Percentiles rank a stretch among this genome's conserved stretches.
Evolutionary conservation across 2,113 vertebrate genomes (phyloP).

Genomic region (Apeltes quadracus): DNA sequence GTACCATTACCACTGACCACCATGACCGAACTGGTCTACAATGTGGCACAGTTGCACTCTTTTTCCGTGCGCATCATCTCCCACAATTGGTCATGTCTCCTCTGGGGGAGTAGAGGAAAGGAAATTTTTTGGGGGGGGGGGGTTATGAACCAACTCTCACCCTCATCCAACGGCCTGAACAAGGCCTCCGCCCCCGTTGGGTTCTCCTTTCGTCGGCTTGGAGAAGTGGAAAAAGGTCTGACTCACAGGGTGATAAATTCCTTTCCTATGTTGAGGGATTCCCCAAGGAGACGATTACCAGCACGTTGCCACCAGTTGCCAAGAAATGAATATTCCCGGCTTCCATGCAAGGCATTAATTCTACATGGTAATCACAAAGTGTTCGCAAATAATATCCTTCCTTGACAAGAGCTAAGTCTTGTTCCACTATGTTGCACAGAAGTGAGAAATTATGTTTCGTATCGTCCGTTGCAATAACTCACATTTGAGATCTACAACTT

Average conservation of each 20-base stretch:
- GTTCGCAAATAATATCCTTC: neutral
- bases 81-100: constrained; percentile 35
- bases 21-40: constrained; percentile 33
- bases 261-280: constrained; percentile 70
- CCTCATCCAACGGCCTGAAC: constrained; percentile 49
- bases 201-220: constrained; percentile 61
- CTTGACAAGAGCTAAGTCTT: neutral
- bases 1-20: constrained; percentile 9
- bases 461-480: neutral
- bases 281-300: constrained; percentile 65
- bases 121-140: neutral
- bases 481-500: constrained; percentile 10
- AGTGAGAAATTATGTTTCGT: constrained; percentile 14
- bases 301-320: constrained; percentile 34
- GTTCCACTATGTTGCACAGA: neutral
- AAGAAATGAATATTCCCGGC: constrained; percentile 15
- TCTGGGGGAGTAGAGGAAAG: constrained; percentile 10
- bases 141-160: constrained; percentile 34
- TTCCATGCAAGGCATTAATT: neutral
- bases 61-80: constrained; percentile 47
- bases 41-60: constrained; percentile 10
- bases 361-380: neutral
- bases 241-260: constrained; percentile 76
- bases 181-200: constrained; percentile 57
- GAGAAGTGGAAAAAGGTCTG: constrained; percentile 69